Evolutionary conservation across 2,888 invertebrate species (phyloP), one percentile per base, ranked within the genome.

Genomic region (Polydesmus complanatus): DNA sequence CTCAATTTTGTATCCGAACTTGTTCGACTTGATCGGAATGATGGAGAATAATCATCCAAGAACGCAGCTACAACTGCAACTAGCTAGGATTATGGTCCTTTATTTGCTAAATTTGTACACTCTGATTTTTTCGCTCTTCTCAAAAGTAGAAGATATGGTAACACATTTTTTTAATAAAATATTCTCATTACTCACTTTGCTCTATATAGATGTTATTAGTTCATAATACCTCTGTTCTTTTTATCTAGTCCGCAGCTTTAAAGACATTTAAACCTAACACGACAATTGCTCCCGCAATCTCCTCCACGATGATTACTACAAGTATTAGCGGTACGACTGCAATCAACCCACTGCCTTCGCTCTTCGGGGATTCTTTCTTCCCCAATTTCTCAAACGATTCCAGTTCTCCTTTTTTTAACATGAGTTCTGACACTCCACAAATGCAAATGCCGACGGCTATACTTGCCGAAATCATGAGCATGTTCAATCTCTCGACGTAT

Each of bases 41-140:
- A 78, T 94, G 65, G 97, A 97, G 73, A 84, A 85, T 69, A 91
- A 92, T 73, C 97, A 97, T 78, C 97, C 97, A 0, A 81, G 96
- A 63, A 89, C 88, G 68, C 92, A 92, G 68, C 74, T 97, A 11
- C 78, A 93, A 52, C 76, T 93, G 67, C 95, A 96, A 73, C 77
- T 97, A 60, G 94, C 87, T 47, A 84, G 96, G 71, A 95, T 97
- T 61, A 91, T 96, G 86, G 81, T 89, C 47, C 77, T 97, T 61
- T 94, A 97, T 78, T 80, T 96, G 65, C 79, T 96, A 65, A 97
- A 95, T 75, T 80, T 96, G 68, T 95, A 95, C 74, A 92, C 96
- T 0, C 75, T 97, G 63, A 93, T 95, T 73, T 86, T 94, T 71
- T 92, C 95, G 0, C 79, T 91, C 63, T 92, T 94, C 72, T 84